Evolutionary conservation across 1,140 invertebrate species (phyloP).

Genomic region (Brachionus plicatilis): DNA sequence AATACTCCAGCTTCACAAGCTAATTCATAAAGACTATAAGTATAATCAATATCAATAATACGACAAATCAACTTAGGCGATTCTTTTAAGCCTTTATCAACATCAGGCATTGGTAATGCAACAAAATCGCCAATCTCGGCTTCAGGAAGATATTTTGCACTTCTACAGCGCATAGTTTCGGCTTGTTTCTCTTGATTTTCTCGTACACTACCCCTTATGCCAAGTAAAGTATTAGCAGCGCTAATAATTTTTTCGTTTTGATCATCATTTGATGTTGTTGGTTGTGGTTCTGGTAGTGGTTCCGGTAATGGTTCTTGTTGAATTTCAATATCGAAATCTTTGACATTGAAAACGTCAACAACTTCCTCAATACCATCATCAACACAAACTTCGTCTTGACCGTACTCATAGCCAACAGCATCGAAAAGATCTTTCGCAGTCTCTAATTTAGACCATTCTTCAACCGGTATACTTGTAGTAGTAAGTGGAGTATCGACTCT

Average conservation of each 20-base stretch:
- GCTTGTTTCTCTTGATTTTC: neutral
- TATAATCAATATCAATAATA: neutral
- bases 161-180: neutral
- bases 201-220: neutral
- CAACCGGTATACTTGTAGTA: too few relatives aligned
- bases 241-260: neutral
- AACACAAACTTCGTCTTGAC: neutral
- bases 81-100: neutral
- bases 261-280: neutral
- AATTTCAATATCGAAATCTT: neutral
- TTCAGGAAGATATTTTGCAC: neutral
- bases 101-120: neutral
- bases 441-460: conserved; percentile 15
- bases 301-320: neutral
- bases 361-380: neutral
- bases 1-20: neutral
- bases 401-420: conserved; percentile 7
- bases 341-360: conserved; percentile 1
- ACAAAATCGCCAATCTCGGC: neutral
- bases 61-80: neutral
- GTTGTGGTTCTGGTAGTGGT: neutral
- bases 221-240: neutral
- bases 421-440: neutral
- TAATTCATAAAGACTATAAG: neutral
- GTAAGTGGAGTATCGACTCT: too few relatives aligned